These are phyloP conservation scores for Cantharis lateralis DNA, from an alignment of 2,888 invertebrate genomes.

Conservation along the genomic window DNA sequence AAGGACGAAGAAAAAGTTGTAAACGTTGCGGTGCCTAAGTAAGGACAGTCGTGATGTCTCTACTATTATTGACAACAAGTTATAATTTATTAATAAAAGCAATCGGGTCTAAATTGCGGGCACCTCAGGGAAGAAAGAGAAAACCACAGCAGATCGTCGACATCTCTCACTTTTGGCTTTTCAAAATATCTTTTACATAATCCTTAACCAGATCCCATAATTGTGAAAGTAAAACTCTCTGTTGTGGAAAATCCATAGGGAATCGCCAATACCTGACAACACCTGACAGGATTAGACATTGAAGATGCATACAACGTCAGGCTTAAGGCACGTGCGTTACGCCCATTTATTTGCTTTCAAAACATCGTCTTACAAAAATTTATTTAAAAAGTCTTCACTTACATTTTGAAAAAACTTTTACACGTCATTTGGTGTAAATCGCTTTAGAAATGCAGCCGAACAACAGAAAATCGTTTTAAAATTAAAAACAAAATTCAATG, in stretches of 20 bases:
- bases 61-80: neutral
- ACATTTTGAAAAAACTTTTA: neutral
- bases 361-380: neutral
- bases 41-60: neutral
- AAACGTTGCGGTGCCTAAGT: neutral
- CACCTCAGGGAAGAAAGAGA: too few relatives aligned
- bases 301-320: neutral
- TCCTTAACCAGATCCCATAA: neutral
- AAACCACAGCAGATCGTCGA: too few relatives aligned
- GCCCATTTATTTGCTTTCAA: constrained; percentile 5
- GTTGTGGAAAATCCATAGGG: neutral
- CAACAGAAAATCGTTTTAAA: neutral
- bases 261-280: constrained; percentile 14
- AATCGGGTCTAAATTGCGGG: neutral
- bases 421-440: neutral
- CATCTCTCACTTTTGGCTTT: too few relatives aligned
- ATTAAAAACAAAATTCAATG: neutral
- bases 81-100: neutral
- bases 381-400: neutral
- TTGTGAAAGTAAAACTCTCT: neutral
- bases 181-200: too few relatives aligned
- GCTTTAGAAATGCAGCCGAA: neutral
- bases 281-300: constrained; percentile 17
- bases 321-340: constrained; percentile 18
- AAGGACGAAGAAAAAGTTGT: neutral